These are phyloP conservation scores for Tychaedon coryphoeus DNA, from an alignment of 2,113 vertebrate species.

Conservation along the genomic window DNA sequence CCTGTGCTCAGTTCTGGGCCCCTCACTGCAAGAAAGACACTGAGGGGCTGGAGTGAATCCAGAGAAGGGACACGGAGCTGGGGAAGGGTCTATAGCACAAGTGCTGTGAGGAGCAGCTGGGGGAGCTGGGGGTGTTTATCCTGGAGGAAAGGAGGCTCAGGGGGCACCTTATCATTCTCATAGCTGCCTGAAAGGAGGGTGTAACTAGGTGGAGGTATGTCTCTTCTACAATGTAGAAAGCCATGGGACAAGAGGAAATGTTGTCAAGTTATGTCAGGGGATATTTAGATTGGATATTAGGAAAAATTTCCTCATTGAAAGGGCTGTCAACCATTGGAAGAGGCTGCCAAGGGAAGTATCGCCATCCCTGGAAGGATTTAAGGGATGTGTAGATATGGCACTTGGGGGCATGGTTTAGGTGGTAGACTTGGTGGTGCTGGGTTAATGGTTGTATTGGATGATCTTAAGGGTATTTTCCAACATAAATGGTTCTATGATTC, in stretches of 20 bases:
- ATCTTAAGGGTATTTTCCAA: neutral
- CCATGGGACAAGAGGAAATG: neutral
- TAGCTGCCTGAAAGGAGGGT: neutral
- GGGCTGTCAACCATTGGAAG: neutral
- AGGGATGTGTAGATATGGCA: neutral
- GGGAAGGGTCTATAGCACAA: neutral
- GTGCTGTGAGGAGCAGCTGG: accelerated
- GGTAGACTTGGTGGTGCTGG: neutral
- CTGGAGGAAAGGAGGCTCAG: neutral
- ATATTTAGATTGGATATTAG: neutral
- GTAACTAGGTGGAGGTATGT: neutral
- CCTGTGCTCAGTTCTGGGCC: accelerated
- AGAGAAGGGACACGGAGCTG: accelerated
- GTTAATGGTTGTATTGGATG: neutral
- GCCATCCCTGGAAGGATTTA: neutral
- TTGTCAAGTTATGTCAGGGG: neutral
- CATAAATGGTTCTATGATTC: neutral
- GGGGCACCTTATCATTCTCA: neutral
- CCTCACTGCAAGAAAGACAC: accelerated
- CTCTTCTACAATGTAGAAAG: neutral
- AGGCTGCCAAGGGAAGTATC: neutral
- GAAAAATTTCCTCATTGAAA: neutral
- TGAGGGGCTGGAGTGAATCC: neutral
- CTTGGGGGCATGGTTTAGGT: neutral
- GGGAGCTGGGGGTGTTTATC: accelerated